A percentile compares a stretch with the other conserved stretches of the same genome.
These are phyloP conservation scores for Nycticebus coucang DNA, from an alignment of 2,113 vertebrate species.

Conservation along the genomic window DNA sequence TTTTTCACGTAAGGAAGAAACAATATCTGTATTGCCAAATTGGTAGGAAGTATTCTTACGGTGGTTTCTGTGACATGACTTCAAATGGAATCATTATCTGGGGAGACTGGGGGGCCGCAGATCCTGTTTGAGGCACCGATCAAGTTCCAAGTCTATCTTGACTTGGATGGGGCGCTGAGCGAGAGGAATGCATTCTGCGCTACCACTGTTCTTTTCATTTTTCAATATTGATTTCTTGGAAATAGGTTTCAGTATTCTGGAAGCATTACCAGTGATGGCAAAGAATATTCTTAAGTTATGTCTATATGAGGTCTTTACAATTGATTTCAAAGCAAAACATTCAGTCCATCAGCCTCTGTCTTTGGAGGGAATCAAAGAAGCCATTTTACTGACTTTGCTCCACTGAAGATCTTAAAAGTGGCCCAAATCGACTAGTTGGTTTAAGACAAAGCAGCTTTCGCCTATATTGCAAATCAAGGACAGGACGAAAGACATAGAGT, in stretches of 20 bases:
- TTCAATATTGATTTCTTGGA: constrained; percentile 36
- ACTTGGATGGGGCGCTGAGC: neutral
- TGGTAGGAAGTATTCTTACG: neutral
- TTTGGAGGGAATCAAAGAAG: neutral
- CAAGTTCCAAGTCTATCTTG: neutral
- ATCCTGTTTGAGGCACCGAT: accelerated
- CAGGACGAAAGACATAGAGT: neutral
- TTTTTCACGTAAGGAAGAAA: neutral
- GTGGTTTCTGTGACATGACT: neutral
- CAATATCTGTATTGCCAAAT: neutral
- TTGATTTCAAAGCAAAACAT: constrained; percentile 1
- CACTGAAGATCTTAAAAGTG: neutral
- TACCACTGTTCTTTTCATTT: neutral
- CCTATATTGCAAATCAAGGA: neutral
- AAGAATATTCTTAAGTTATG: neutral
- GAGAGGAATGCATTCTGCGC: neutral
- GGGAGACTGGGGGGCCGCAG: neutral
- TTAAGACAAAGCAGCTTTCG: constrained; percentile 5
- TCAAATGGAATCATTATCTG: neutral
- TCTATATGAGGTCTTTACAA: neutral
- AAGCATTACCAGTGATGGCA: neutral
- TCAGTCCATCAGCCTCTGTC: neutral
- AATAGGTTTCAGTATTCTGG: neutral
- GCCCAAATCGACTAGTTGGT: neutral
- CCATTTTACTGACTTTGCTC: neutral